phyloP scores from a whole-genome alignment of 2,113 vertebrate genomes.

The Gymnogyps californianus region DNA sequence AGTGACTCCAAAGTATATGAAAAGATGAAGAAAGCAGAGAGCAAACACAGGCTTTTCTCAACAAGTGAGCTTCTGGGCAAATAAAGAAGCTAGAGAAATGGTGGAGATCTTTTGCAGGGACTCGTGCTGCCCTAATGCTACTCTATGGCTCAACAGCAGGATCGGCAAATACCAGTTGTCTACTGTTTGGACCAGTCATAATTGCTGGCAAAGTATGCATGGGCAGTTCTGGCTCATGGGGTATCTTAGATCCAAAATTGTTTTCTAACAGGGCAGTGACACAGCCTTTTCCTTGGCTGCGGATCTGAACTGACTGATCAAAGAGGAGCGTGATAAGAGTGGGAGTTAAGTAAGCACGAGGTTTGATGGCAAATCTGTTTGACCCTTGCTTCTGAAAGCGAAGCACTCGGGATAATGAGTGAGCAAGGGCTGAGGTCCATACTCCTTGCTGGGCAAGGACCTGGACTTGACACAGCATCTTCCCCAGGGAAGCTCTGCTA shows the following conservation, averaged over 20 bases:
- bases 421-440: neutral
- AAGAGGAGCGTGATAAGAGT: neutral
- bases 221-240: neutral
- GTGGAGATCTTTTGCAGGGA: neutral
- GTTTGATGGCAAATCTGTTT: neutral
- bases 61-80: neutral
- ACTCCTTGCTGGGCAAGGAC: neutral
- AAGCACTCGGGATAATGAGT: accelerated
- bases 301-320: neutral
- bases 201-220: neutral
- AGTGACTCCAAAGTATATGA: neutral
- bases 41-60: neutral
- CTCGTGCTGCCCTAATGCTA: neutral
- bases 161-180: neutral
- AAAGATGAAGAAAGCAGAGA: neutral
- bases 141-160: neutral
- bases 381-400: neutral
- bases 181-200: neutral
- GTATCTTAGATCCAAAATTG: neutral
- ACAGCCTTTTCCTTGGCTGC: neutral
- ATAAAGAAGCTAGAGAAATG: neutral
- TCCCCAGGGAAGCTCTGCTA: neutral
- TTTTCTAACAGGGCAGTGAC: neutral
- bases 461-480: neutral
- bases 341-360: neutral